phyloP scores from a whole-genome alignment of 2,888 invertebrate species.

The Tanytarsus gracilentus region DNA sequence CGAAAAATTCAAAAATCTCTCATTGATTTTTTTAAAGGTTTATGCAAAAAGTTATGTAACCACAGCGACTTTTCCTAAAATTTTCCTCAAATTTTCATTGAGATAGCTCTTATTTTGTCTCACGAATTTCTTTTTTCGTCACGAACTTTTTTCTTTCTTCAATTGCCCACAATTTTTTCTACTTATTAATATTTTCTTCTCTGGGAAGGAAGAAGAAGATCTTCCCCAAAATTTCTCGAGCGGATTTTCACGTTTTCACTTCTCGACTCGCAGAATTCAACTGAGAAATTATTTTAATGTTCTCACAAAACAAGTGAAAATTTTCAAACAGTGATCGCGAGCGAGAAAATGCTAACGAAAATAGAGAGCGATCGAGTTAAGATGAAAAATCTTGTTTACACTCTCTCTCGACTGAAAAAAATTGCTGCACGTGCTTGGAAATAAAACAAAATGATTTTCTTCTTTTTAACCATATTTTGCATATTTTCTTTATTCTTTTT shows the following conservation, averaged over 20 bases:
- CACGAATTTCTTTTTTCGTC: not conserved
- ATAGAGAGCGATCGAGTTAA: too few relatives aligned
- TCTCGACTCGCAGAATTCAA: not conserved
- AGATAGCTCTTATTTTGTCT: not conserved
- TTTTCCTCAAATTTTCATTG: not conserved
- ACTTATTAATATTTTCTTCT: conserved; percentile 12
- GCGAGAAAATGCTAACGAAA: too few relatives aligned
- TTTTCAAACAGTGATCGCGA: too few relatives aligned
- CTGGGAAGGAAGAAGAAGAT: conserved; percentile 2
- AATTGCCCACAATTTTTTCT: conserved; percentile 11
- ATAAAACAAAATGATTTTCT: too few relatives aligned
- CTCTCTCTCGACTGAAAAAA: too few relatives aligned
- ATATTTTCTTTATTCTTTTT: too few relatives aligned
- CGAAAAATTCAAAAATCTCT: not conserved
- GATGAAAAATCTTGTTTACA: too few relatives aligned
- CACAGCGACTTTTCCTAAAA: not conserved
- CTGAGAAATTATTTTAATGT: too few relatives aligned
- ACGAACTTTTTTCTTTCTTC: not conserved
- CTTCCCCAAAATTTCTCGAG: not conserved
- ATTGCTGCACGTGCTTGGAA: too few relatives aligned
- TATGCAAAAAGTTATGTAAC: conserved; percentile 12
- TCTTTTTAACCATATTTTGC: too few relatives aligned
- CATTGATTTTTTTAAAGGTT: not conserved
- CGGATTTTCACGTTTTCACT: not conserved
- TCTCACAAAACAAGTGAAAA: too few relatives aligned